Conservation (phyloP, 2,888 invertebrate genomes). For the Volucella zonaria region DNA sequence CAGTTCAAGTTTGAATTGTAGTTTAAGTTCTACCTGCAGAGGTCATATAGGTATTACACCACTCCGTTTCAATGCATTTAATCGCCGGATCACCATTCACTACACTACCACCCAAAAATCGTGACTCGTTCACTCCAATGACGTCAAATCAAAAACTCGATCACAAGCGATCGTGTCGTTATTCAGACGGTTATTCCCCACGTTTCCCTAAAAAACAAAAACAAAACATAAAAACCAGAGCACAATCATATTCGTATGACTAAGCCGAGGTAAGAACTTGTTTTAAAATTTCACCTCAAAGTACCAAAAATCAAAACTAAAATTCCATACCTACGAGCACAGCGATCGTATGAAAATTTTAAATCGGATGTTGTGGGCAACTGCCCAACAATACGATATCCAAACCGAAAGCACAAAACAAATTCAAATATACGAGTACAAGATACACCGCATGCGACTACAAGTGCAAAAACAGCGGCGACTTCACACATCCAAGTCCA, state of each 20-base stretch:
- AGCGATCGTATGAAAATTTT: conserved; percentile 3
- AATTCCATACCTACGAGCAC: conserved; percentile 22
- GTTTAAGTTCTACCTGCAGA: conserved; percentile 28
- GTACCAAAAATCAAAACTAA: conserved; percentile 5
- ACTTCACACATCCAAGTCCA: conserved; percentile 19
- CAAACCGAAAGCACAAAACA: background rate
- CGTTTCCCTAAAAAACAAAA: conserved; percentile 9
- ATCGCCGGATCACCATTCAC: conserved; percentile 27
- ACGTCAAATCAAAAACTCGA: conserved; percentile 41
- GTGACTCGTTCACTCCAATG: conserved; percentile 35
- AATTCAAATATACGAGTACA: background rate
- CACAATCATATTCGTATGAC: conserved; percentile 19
- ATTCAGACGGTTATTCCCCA: conserved; percentile 43
- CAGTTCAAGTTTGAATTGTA: background rate
- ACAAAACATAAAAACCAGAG: conserved; percentile 2
- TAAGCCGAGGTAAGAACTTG: conserved; percentile 47
- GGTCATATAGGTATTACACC: conserved; percentile 19
- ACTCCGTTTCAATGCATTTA: background rate
- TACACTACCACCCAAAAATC: conserved; percentile 13
- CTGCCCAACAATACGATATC: conserved; percentile 26
- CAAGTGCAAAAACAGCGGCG: conserved; percentile 7
- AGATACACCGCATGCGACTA: background rate
- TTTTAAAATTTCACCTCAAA: conserved; percentile 25
- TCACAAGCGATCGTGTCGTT: conserved; percentile 15
- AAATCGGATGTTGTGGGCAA: conserved; percentile 14